phyloP scores from a whole-genome alignment of 2,113 vertebrate genomes.

The Semnornis frantzii region DNA sequence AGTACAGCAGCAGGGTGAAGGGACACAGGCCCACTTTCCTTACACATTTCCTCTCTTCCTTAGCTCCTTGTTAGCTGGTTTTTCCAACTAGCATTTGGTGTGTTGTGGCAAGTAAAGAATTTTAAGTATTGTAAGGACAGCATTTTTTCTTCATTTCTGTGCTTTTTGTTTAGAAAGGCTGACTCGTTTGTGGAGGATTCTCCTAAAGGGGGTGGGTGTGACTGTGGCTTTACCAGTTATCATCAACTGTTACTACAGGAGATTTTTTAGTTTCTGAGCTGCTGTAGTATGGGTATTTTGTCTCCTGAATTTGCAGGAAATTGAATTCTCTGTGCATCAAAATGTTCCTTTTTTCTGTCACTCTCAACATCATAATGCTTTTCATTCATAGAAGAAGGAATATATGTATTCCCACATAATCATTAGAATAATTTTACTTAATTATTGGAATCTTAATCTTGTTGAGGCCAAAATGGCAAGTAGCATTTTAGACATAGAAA shows the following conservation, averaged over 20 bases:
- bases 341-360: not conserved
- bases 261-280: not conserved
- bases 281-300: not conserved
- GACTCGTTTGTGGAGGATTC: not conserved
- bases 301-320: not conserved
- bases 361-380: not conserved
- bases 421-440: not conserved
- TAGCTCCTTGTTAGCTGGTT: rapidly evolving
- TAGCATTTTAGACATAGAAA: not conserved
- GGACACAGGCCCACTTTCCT: not conserved
- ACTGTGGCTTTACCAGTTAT: not conserved
- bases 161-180: not conserved
- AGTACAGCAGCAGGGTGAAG: constrained; percentile 70
- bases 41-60: not conserved
- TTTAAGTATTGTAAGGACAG: not conserved
- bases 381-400: not conserved
- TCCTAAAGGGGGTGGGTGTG: not conserved
- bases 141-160: not conserved
- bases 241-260: not conserved
- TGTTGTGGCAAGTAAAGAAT: not conserved
- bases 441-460: not conserved
- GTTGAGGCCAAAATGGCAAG: not conserved
- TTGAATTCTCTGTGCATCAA: not conserved
- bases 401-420: not conserved
- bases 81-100: not conserved